These are phyloP conservation scores for Sesia apiformis DNA, from an alignment of 2,888 invertebrate genomes.

Conservation along the genomic window DNA sequence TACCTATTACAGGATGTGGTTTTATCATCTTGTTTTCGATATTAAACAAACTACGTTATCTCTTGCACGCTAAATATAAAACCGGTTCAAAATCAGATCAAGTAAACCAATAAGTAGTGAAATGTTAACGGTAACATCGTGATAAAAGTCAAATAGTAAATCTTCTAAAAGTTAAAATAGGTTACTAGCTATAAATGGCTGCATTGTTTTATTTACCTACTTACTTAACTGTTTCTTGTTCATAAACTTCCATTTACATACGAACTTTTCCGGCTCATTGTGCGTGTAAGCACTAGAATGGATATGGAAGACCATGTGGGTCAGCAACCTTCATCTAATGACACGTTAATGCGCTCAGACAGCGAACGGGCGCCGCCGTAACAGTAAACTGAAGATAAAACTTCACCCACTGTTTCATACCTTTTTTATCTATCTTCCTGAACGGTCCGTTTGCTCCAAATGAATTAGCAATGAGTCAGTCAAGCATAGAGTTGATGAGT, in stretches of 20 bases:
- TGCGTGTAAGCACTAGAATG: constrained; percentile 8
- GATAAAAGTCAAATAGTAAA: no score
- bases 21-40: no score
- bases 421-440: constrained; percentile 62
- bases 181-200: no score
- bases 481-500: constrained; percentile 25
- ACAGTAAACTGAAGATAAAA: constrained; percentile 67
- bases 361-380: constrained; percentile 48
- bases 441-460: constrained; percentile 59
- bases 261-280: not conserved
- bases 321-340: constrained; percentile 68
- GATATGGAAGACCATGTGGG: constrained; percentile 37
- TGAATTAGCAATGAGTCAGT: constrained; percentile 71
- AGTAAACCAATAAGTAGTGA: no score
- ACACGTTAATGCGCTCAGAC: constrained; percentile 60
- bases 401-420: constrained; percentile 55
- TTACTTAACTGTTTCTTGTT: no score
- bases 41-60: no score
- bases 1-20: no score
- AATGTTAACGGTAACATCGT: no score
- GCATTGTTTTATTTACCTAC: no score
- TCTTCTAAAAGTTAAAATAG: no score
- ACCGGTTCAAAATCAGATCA: no score
- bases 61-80: no score
- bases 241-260: not conserved